These are phyloP conservation scores for Craseonycteris thonglongyai DNA, from an alignment of 2,113 vertebrate genomes.

Conservation along the genomic window DNA sequence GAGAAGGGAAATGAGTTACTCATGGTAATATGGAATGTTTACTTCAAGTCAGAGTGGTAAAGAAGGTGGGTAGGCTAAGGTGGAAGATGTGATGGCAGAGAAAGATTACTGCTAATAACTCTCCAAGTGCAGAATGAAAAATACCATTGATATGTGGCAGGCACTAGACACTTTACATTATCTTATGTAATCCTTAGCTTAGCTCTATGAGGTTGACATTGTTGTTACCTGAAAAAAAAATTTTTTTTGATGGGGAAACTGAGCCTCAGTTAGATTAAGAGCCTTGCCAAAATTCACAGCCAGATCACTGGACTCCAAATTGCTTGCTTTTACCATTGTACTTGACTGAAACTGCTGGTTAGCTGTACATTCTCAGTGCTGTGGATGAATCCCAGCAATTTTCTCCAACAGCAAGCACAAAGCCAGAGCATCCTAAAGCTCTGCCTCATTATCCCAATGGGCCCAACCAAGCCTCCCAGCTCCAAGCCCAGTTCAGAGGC, in stretches of 20 bases:
- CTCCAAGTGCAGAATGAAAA: neutral
- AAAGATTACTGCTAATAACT: conserved; percentile 4
- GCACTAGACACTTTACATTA: neutral
- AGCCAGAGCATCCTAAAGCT: neutral
- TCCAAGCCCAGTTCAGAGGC: neutral
- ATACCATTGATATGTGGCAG: neutral
- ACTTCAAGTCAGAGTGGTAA: neutral
- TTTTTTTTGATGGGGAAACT: neutral
- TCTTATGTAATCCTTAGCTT: neutral
- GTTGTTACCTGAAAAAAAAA: neutral
- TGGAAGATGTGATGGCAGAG: neutral
- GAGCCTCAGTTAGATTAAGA: neutral
- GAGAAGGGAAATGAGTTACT: neutral
- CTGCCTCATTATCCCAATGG: neutral
- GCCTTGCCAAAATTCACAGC: conserved; percentile 1
- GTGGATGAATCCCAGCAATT: neutral
- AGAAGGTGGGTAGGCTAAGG: neutral
- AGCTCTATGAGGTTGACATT: neutral
- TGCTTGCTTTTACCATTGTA: neutral
- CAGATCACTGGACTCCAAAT: neutral
- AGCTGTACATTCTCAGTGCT: neutral
- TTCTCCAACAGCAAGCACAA: neutral
- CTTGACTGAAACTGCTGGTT: neutral
- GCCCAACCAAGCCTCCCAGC: neutral
- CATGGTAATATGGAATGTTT: neutral